A percentile compares a stretch with the other conserved stretches of the same genome.
Evolutionary conservation across 1,140 invertebrate species (phyloP).

Genomic region (Dryas iulia): DNA sequence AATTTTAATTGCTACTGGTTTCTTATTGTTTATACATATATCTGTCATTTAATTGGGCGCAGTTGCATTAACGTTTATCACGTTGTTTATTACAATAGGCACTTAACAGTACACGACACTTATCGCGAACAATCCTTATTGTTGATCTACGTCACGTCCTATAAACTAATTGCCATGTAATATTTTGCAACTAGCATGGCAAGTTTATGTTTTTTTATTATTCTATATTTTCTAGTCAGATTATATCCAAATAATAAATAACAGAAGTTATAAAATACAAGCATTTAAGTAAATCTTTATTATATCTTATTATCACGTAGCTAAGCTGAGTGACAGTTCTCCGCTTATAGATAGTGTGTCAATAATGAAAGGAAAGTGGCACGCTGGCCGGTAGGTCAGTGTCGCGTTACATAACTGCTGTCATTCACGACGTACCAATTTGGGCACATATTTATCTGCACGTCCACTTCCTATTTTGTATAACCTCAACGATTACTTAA

Average conservation of each 20-base stretch:
- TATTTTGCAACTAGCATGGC: slow-evolving; percentile 20
- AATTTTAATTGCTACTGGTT: slow-evolving; percentile 3
- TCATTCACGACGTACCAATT: slow-evolving; percentile 55
- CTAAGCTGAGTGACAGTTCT: slow-evolving; percentile 26
- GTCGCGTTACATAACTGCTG: slow-evolving; percentile 70
- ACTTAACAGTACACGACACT: slow-evolving; percentile 39
- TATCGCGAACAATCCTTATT: slow-evolving; percentile 34
- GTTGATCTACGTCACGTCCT: slow-evolving; percentile 31
- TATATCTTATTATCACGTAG: background rate
- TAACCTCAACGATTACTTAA: slow-evolving; percentile 22
- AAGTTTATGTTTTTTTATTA: background rate
- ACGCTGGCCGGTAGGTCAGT: slow-evolving; percentile 70
- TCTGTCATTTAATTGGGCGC: slow-evolving; percentile 40
- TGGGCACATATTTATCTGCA: slow-evolving; percentile 34
- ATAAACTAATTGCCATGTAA: slow-evolving; percentile 28
- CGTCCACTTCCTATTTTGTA: slow-evolving; percentile 41
- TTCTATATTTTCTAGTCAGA: background rate
- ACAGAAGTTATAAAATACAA: no score
- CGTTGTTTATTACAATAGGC: slow-evolving; percentile 46
- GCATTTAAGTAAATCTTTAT: background rate
- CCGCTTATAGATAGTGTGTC: slow-evolving; percentile 67
- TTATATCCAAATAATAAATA: no score
- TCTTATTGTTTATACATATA: slow-evolving; percentile 38
- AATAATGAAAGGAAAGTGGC: slow-evolving; percentile 76
- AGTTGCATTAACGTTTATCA: slow-evolving; percentile 42